Conservation (phyloP, 2,113 vertebrate genomes). For the Menura novaehollandiae region DNA sequence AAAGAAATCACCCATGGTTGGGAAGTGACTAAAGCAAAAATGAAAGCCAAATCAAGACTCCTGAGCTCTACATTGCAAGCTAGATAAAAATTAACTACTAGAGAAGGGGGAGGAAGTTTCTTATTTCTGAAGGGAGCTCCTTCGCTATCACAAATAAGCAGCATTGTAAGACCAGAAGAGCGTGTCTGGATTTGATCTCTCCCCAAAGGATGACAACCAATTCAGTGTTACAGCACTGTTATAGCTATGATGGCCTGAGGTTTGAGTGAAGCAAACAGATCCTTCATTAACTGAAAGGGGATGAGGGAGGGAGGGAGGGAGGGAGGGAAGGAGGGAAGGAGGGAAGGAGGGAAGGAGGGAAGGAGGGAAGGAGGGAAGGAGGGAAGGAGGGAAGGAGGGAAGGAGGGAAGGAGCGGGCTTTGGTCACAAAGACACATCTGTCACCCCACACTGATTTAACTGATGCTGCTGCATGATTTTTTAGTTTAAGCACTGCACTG, state of each 20-base stretch:
- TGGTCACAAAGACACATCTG: background rate
- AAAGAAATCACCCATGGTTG: background rate
- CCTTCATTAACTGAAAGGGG: background rate
- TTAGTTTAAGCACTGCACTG: background rate
- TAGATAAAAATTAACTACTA: background rate
- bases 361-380: background rate
- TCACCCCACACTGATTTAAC: background rate
- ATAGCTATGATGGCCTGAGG: background rate
- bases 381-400: no score
- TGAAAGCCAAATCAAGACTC: background rate
- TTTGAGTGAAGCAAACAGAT: background rate
- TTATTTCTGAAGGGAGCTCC: background rate
- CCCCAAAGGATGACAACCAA: background rate
- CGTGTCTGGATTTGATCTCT: background rate
- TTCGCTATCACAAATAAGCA: background rate
- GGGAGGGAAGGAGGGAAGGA: background rate
- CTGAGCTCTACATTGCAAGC: background rate
- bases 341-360: no score
- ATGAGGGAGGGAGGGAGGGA: background rate
- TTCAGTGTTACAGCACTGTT: no score
- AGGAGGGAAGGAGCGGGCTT: background rate
- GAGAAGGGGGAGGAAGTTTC: background rate
- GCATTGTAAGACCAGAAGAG: background rate
- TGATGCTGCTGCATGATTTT: background rate
- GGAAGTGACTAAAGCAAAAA: background rate